Percentiles rank a stretch among this genome's conserved stretches.
Conservation (phyloP, 2,797 vertebrate genomes). For the Tragopan temminckii region DNA sequence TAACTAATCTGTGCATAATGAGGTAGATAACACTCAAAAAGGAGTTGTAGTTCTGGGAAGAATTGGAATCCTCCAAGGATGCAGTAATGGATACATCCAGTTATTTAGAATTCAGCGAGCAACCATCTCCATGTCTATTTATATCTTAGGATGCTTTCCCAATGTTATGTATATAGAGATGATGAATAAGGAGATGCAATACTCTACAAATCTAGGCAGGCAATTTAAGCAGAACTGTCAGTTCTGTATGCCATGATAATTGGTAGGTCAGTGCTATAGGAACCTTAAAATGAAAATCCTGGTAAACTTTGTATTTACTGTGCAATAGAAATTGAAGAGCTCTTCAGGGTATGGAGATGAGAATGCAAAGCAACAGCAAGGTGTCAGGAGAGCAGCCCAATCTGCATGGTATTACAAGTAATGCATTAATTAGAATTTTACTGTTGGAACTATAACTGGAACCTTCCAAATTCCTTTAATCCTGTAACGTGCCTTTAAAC, state of each 20-base stretch:
- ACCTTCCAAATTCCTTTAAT: neutral
- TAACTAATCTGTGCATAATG: constrained; percentile 50
- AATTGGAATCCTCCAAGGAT: constrained; percentile 48
- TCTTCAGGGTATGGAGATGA: neutral
- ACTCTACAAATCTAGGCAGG: constrained; percentile 34
- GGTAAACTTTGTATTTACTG: neutral
- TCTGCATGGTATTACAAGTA: neutral
- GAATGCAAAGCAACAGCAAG: neutral
- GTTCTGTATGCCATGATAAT: neutral
- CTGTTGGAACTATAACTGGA: neutral
- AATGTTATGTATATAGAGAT: constrained; percentile 22
- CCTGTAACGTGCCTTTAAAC: no score
- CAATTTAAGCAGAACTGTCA: constrained; percentile 43
- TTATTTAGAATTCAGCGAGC: constrained; percentile 41
- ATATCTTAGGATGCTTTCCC: constrained; percentile 40
- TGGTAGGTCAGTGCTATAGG: neutral
- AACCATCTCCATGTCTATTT: constrained; percentile 38
- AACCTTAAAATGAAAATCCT: constrained; percentile 8
- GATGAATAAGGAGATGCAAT: constrained; percentile 42
- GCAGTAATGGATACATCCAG: constrained; percentile 43
- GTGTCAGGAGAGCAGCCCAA: neutral
- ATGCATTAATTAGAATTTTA: neutral
- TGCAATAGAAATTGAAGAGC: neutral
- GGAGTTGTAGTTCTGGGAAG: constrained; percentile 28
- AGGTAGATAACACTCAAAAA: constrained; percentile 46